Evolutionary conservation across 2,888 invertebrate genomes (phyloP).

Genomic region (Eulithis testata): DNA sequence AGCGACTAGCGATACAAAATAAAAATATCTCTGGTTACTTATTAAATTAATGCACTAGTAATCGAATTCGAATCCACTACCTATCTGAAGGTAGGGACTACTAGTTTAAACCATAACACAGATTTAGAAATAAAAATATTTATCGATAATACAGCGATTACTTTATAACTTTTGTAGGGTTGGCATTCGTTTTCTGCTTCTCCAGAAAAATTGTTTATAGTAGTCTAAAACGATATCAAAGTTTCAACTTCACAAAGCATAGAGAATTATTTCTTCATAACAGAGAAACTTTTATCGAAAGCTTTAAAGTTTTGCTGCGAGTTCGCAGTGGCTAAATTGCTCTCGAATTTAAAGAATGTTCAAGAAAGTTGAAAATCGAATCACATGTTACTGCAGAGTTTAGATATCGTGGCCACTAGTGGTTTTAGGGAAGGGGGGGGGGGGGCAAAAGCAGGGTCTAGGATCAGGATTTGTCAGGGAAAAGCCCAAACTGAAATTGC

Average conservation of each 20-base stretch:
- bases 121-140: too few species aligned
- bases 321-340: constrained; percentile 22
- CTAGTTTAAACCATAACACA: too few species aligned
- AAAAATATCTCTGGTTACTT: too few species aligned
- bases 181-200: background rate
- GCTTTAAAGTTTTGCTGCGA: constrained; percentile 43
- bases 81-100: too few species aligned
- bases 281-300: constrained; percentile 54
- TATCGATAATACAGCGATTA: too few species aligned
- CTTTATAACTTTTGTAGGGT: too few species aligned
- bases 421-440: background rate
- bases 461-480: too few species aligned
- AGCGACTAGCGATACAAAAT: too few species aligned
- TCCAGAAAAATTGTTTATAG: background rate
- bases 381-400: constrained; percentile 13
- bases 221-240: constrained; percentile 12
- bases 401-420: constrained; percentile 4
- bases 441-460: too few species aligned
- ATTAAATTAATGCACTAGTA: too few species aligned
- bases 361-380: constrained; percentile 15
- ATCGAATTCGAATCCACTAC: too few species aligned
- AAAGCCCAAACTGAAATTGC: too few species aligned
- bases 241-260: constrained; percentile 39
- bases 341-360: constrained; percentile 24
- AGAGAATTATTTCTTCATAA: constrained; percentile 49